Percentiles rank a stretch among this genome's conserved stretches.
Evolutionary conservation across 2,888 invertebrate species (phyloP).

Genomic region (Tortricodes alternella): DNA sequence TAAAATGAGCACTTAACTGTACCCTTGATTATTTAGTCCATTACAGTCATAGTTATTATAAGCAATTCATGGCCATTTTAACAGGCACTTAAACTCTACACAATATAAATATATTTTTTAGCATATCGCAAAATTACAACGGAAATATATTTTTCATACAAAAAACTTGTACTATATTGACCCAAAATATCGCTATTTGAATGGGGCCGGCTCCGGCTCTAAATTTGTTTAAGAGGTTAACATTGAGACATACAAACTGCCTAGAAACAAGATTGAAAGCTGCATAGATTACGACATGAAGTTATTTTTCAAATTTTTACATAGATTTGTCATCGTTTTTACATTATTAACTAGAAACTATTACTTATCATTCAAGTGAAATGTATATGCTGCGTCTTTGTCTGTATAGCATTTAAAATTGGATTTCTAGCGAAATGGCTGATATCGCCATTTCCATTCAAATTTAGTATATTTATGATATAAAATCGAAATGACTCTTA

Average conservation of each 20-base stretch:
- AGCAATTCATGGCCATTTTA: too few species aligned
- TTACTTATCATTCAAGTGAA: neutral
- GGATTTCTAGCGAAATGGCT: neutral
- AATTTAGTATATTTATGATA: neutral
- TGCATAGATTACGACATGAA: neutral
- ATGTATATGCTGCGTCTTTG: neutral
- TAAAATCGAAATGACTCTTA: neutral
- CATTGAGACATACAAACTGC: neutral
- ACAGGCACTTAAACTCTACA: too few species aligned
- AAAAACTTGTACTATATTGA: too few species aligned
- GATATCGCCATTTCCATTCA: neutral
- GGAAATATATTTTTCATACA: too few species aligned
- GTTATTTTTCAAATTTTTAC: constrained; percentile 15
- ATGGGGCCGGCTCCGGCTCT: too few species aligned
- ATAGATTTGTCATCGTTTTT: constrained; percentile 4
- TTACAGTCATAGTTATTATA: too few species aligned
- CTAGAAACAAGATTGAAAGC: neutral
- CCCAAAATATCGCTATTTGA: too few species aligned
- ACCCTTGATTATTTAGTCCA: too few species aligned
- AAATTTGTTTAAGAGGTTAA: too few species aligned
- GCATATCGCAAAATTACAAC: too few species aligned
- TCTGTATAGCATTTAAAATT: neutral
- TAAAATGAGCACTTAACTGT: too few species aligned
- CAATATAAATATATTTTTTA: too few species aligned
- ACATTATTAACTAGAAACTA: neutral